These are phyloP conservation scores for Scomberomorus guttatus DNA, from an alignment of 2,797 vertebrate species.

Conservation along the genomic window DNA sequence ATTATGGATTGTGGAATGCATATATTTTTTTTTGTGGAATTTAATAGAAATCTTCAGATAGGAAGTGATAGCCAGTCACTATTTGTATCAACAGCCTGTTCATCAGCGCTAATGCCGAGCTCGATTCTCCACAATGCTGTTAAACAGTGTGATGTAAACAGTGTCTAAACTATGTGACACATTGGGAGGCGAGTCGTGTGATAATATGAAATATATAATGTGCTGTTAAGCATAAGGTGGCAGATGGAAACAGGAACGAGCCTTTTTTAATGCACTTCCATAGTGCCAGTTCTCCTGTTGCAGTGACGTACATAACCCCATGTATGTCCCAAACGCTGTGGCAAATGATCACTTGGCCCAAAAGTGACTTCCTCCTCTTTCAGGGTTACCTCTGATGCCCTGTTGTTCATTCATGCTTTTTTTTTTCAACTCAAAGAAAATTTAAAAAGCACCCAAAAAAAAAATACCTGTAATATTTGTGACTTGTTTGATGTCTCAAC, in stretches of 20 bases:
- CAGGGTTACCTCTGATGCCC: slow-evolving; percentile 27
- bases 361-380: slow-evolving; percentile 61
- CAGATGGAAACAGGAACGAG: slow-evolving; percentile 75
- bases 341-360: slow-evolving; percentile 63
- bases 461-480: slow-evolving; percentile 4
- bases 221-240: slow-evolving; percentile 57
- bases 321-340: slow-evolving; percentile 74
- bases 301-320: slow-evolving; percentile 74
- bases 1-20: slow-evolving; percentile 64
- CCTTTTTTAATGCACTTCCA: slow-evolving; percentile 44
- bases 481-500: slow-evolving; percentile 56
- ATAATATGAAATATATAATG: slow-evolving; percentile 49
- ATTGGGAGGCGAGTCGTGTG: slow-evolving; percentile 41
- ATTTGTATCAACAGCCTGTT: slow-evolving; percentile 37
- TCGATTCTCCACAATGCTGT: slow-evolving; percentile 30
- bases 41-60: slow-evolving; percentile 53
- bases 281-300: slow-evolving; percentile 67
- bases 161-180: slow-evolving; percentile 41
- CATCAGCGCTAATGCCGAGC: slow-evolving; percentile 19
- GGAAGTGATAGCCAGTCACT: slow-evolving; percentile 44
- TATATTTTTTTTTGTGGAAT: slow-evolving; percentile 39
- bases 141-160: slow-evolving; percentile 41
- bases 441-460: neutral
- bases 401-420: slow-evolving; percentile 3
- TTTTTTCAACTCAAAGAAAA: neutral